A percentile compares a stretch with the other conserved stretches of the same genome.
Conservation (phyloP, 2,888 invertebrate species). For the Acanthosepion lycidas region DNA sequence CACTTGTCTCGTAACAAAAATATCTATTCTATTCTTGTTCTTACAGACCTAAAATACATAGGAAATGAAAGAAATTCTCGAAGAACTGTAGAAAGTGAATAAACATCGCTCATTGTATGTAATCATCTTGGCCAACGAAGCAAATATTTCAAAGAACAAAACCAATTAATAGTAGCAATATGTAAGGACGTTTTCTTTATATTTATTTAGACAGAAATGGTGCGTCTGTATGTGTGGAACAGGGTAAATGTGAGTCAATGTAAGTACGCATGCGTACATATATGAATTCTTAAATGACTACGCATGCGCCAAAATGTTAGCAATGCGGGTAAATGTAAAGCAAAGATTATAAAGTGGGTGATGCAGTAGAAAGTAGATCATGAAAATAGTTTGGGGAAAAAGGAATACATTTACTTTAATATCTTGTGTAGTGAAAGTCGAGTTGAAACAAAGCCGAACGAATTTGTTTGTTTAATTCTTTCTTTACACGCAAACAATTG, state of each 20-base stretch:
- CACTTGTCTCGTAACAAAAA: not conserved
- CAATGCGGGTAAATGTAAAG: not conserved
- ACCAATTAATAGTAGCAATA: not conserved
- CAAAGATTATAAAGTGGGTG: not conserved
- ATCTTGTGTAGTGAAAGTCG: not conserved
- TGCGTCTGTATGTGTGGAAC: not conserved
- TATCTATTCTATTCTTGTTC: not conserved
- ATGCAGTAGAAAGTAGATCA: not conserved
- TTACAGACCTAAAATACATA: not conserved
- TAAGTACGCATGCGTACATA: not conserved
- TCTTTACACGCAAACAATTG: not conserved
- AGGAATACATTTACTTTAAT: not conserved
- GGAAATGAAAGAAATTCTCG: slow-evolving; percentile 22
- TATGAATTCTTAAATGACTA: not conserved
- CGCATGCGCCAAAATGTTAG: not conserved
- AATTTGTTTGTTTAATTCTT: not conserved
- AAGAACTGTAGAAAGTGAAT: not conserved
- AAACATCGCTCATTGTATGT: slow-evolving; percentile 4
- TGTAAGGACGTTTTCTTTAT: slow-evolving; percentile 20
- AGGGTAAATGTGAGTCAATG: not conserved
- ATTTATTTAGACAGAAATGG: not conserved
- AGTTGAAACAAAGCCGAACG: not conserved
- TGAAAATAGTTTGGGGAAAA: not conserved
- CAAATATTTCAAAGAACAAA: not conserved
- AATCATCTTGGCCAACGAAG: slow-evolving; percentile 33